Percentiles rank a stretch among this genome's conserved stretches.
Conservation (phyloP, 2,113 vertebrate species). For the Fregata magnificens region DNA sequence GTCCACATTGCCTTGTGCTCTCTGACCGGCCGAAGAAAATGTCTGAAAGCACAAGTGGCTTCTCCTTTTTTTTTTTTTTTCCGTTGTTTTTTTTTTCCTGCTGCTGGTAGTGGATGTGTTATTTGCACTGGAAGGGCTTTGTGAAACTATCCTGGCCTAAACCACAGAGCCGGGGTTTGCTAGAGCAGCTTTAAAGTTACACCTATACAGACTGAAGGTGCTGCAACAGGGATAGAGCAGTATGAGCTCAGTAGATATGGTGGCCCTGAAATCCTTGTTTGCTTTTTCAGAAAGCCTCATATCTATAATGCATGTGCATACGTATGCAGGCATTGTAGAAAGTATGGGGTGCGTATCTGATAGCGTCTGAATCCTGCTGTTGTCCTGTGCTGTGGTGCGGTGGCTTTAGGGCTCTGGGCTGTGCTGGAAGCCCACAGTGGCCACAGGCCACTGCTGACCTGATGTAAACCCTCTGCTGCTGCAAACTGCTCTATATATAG, state of each 20-base stretch:
- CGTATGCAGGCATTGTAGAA: background rate
- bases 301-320: background rate
- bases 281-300: background rate
- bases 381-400: background rate
- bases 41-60: background rate
- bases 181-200: background rate
- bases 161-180: background rate
- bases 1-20: background rate
- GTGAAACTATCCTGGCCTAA: background rate
- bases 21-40: background rate
- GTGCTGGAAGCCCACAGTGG: background rate
- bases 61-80: background rate
- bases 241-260: background rate
- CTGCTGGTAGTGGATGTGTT: background rate
- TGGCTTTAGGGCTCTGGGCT: background rate
- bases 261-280: background rate
- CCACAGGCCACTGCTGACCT: background rate
- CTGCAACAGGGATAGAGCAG: background rate
- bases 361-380: background rate
- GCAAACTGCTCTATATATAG: background rate
- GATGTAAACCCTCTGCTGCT: background rate
- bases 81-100: background rate
- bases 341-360: rapidly evolving
- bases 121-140: background rate
- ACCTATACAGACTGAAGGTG: background rate